Evolutionary conservation across 1,140 invertebrate genomes (phyloP).

Genomic region (Drosophila nigromelanica): DNA sequence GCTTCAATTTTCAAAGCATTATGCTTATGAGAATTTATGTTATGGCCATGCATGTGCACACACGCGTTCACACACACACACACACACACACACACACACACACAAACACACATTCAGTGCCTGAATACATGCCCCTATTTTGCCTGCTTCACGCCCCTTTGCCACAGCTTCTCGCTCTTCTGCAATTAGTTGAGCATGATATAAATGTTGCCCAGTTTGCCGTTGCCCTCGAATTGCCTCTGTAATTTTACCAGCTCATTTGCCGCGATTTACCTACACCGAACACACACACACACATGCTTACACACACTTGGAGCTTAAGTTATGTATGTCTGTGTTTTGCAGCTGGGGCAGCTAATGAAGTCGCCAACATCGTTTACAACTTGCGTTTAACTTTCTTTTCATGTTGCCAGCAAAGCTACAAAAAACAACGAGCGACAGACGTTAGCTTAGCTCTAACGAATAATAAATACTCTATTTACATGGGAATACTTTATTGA

Average conservation of each 20-base stretch:
- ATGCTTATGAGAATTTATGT: constrained; percentile 81
- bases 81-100: constrained; percentile 19
- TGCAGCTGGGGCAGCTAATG: constrained; percentile 31
- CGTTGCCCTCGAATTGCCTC: constrained; percentile 30
- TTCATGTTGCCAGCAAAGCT: constrained; percentile 24
- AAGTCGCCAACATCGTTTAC: constrained; percentile 51
- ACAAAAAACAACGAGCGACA: constrained; percentile 2
- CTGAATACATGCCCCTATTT: constrained; percentile 9
- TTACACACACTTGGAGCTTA: constrained; percentile 14
- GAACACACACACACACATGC: constrained; percentile 27
- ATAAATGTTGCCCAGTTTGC: constrained; percentile 57
- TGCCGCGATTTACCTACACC: constrained; percentile 63
- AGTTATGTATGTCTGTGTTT: constrained; percentile 6
- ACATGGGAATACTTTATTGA: too few relatives aligned
- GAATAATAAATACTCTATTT: too few relatives aligned
- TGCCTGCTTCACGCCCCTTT: constrained; percentile 8
- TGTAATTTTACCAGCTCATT: constrained; percentile 66
- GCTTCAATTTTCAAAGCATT: constrained; percentile 79
- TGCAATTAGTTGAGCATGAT: constrained; percentile 75
- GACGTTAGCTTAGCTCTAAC: too few relatives aligned
- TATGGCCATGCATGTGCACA: constrained; percentile 45
- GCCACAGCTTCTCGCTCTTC: constrained; percentile 19
- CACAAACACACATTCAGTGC: background rate
- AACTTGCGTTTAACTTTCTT: constrained; percentile 44
- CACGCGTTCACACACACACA: constrained; percentile 31